phyloP scores from a whole-genome alignment of 2,888 invertebrate species.

The Spodoptera picta region DNA sequence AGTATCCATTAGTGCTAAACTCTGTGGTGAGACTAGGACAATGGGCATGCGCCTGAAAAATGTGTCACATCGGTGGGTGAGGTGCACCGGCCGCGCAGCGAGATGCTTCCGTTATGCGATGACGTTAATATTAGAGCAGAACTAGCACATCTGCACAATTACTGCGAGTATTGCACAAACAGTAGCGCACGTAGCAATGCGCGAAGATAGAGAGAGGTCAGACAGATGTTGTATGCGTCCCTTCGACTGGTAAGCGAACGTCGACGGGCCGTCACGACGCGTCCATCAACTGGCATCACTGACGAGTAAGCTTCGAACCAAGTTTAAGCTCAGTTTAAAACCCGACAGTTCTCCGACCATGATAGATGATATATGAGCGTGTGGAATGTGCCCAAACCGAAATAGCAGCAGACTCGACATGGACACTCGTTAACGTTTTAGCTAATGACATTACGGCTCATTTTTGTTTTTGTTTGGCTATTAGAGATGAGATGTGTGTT shows the following conservation, averaged over 20 bases:
- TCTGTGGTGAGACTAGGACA: conserved; percentile 64
- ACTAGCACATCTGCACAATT: conserved; percentile 18
- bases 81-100: conserved; percentile 45
- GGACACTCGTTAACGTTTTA: conserved; percentile 73
- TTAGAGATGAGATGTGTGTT: conserved; percentile 65
- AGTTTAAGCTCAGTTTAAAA: conserved; percentile 81
- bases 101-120: conserved; percentile 19
- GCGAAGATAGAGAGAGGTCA: conserved; percentile 60
- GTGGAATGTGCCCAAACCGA: conserved; percentile 75
- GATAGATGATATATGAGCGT: conserved; percentile 77
- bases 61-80: conserved; percentile 56
- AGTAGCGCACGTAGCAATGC: conserved; percentile 31
- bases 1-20: conserved; percentile 54
- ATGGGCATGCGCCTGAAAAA: conserved; percentile 63
- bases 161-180: conserved; percentile 17
- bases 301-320: conserved; percentile 72
- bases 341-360: conserved; percentile 77
- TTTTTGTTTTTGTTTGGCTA: conserved; percentile 64
- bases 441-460: conserved; percentile 72
- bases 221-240: conserved; percentile 67
- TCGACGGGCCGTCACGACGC: conserved; percentile 75
- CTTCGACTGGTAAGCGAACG: conserved; percentile 60
- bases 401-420: conserved; percentile 70
- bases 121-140: conserved; percentile 16
- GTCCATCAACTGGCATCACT: conserved; percentile 82